These are phyloP conservation scores for Chelon auratus DNA, from an alignment of 2,797 vertebrate species.

Conservation along the genomic window DNA sequence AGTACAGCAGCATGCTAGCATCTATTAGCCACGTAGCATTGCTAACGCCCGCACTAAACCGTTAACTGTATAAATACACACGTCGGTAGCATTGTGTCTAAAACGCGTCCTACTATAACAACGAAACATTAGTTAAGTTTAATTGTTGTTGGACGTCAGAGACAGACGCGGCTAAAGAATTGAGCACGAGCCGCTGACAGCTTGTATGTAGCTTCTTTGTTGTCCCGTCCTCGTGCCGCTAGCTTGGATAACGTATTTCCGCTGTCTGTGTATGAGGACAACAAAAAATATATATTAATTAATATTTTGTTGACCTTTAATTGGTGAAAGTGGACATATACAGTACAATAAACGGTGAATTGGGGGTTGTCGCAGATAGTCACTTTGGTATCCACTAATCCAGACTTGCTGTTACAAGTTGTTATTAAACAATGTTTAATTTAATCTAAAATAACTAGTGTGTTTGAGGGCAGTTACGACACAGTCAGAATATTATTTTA, in stretches of 20 bases:
- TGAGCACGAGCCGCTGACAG: background rate
- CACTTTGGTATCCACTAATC: background rate
- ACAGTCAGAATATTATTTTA: too few relatives aligned
- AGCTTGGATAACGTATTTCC: constrained; percentile 25
- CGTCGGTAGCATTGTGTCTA: fast-evolving
- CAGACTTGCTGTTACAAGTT: too few relatives aligned
- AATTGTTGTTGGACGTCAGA: background rate
- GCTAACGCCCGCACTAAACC: constrained; percentile 22
- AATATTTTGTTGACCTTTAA: background rate
- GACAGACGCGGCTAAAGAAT: background rate
- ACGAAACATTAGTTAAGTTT: fast-evolving
- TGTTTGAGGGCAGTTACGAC: too few relatives aligned
- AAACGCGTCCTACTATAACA: fast-evolving
- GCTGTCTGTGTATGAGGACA: background rate
- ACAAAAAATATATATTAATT: background rate
- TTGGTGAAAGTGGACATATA: background rate
- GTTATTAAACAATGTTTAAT: background rate
- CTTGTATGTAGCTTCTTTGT: constrained; percentile 75
- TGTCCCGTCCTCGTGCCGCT: constrained; percentile 76
- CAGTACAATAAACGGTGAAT: background rate
- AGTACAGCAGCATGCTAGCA: constrained; percentile 48
- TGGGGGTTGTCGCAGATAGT: background rate
- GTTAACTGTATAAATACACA: background rate
- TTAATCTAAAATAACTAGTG: background rate
- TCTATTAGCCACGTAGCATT: constrained; percentile 56